These are phyloP conservation scores for Ranitomeya variabilis DNA, from an alignment of 2,113 vertebrate species.

Conservation along the genomic window DNA sequence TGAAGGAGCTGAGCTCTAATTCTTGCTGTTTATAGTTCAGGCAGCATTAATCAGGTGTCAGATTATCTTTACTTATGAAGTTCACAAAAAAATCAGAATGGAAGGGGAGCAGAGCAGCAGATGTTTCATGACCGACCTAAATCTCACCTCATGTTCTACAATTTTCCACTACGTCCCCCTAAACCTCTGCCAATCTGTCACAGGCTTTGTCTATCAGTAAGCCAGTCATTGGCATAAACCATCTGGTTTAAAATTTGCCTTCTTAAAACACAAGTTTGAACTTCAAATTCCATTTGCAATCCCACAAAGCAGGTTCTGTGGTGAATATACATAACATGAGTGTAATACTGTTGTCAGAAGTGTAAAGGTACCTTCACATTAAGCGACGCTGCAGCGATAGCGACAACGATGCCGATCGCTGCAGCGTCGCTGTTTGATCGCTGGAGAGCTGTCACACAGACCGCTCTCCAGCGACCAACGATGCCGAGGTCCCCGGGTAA, in stretches of 20 bases:
- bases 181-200: conserved; percentile 25
- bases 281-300: neutral
- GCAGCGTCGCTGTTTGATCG: too few relatives aligned
- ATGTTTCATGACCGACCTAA: conserved; percentile 8
- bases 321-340: neutral
- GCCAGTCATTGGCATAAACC: neutral
- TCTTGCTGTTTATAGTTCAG: too few relatives aligned
- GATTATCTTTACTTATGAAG: too few relatives aligned
- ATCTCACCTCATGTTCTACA: neutral
- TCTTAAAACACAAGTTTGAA: neutral
- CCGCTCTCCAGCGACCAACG: too few relatives aligned
- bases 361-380: too few relatives aligned
- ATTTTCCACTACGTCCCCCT: neutral
- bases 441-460: too few relatives aligned
- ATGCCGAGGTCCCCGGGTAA: too few relatives aligned
- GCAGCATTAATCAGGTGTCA: too few relatives aligned
- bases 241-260: neutral
- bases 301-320: neutral
- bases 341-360: neutral
- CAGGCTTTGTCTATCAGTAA: neutral
- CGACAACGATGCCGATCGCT: too few relatives aligned
- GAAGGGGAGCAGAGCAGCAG: neutral
- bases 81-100: neutral
- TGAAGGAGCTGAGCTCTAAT: too few relatives aligned
- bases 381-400: too few relatives aligned